A percentile compares a stretch with the other conserved stretches of the same genome.
These are phyloP conservation scores for Erpetoichthys calabaricus DNA, from an alignment of 2,797 vertebrate genomes.

Conservation along the genomic window DNA sequence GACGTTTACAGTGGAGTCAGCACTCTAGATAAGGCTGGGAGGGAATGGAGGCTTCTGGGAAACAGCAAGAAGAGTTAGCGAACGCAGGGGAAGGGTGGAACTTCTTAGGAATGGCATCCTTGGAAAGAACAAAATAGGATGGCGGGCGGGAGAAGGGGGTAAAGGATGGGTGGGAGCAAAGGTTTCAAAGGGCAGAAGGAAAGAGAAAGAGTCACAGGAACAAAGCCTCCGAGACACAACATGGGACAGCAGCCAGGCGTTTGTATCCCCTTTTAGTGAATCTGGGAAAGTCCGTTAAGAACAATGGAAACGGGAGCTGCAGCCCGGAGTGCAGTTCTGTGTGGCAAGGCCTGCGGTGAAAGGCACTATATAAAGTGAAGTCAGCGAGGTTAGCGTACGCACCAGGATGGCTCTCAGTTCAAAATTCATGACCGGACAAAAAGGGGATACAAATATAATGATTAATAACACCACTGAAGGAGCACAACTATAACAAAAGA, in stretches of 20 bases:
- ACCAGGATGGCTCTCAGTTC: too few species aligned
- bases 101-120: slow-evolving; percentile 38
- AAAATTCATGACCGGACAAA: not conserved
- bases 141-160: slow-evolving; percentile 19
- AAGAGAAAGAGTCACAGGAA: slow-evolving; percentile 72
- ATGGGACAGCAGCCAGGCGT: slow-evolving; percentile 17
- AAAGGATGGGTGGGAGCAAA: slow-evolving; percentile 24
- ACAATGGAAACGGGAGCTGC: not conserved
- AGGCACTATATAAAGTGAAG: too few species aligned
- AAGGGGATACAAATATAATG: not conserved
- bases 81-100: slow-evolving; percentile 16
- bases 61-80: too few species aligned
- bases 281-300: not conserved
- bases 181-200: slow-evolving; percentile 62
- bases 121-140: slow-evolving; percentile 35
- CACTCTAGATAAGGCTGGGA: too few species aligned
- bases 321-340: too few species aligned
- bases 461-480: not conserved
- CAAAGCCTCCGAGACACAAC: slow-evolving; percentile 43
- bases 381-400: too few species aligned
- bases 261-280: slow-evolving; percentile 24
- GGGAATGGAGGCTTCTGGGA: too few species aligned
- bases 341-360: too few species aligned
- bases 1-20: too few species aligned
- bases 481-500: not conserved